Conservation (phyloP, 2,113 vertebrate species). For the crab-eating macaque (Macaca fascicularis) region DNA sequence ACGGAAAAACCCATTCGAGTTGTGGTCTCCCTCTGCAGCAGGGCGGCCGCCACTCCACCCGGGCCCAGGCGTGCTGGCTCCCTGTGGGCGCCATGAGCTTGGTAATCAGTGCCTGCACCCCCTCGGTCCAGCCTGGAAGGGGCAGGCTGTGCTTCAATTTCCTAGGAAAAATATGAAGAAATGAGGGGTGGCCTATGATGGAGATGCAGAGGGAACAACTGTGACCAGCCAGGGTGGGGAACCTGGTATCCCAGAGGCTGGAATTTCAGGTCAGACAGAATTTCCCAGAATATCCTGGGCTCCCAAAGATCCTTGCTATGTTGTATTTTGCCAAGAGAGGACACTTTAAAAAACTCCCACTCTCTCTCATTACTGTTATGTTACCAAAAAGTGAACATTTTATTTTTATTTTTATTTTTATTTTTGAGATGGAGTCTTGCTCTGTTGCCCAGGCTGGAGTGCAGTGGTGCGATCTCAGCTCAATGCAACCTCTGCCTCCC, state of each 20-base stretch:
- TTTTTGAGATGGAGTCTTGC: too few species aligned
- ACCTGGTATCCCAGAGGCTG: background rate
- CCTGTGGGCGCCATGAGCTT: background rate
- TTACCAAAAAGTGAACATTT: background rate
- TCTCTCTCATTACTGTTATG: background rate
- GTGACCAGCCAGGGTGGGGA: background rate
- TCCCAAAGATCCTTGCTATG: background rate
- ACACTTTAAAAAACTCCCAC: background rate
- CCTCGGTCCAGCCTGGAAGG: background rate
- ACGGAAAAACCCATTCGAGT: conserved; percentile 83
- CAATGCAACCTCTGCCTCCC: too few species aligned
- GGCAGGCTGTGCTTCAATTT: conserved; percentile 47
- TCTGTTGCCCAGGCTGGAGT: too few species aligned
- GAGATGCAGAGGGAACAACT: background rate
- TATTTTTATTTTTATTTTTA: too few species aligned
- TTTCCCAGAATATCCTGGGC: background rate
- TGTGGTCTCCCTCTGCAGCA: conserved; percentile 12
- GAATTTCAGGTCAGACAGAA: background rate
- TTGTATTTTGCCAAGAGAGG: background rate
- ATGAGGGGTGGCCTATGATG: background rate
- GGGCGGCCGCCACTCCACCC: background rate
- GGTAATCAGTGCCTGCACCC: conserved; percentile 22
- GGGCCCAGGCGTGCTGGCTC: background rate
- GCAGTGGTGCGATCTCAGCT: too few species aligned
- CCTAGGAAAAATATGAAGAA: background rate